These are phyloP conservation scores for Bhutanitis thaidina DNA, from an alignment of 2,888 invertebrate species.

Conservation along the genomic window DNA sequence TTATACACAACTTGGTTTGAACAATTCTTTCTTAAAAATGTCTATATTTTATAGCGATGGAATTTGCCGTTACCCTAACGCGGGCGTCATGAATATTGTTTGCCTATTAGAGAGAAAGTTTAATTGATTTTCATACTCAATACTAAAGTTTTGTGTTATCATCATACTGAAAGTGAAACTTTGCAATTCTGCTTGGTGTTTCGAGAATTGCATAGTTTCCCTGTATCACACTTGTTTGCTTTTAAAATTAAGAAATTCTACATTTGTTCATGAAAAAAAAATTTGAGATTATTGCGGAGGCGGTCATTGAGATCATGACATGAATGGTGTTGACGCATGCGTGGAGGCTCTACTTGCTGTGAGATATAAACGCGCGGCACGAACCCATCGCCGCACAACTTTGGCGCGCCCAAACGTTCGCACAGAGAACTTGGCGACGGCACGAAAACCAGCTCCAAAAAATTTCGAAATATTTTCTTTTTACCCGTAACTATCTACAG, in stretches of 20 bases:
- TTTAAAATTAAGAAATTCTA: too few species aligned
- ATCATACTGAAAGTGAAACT: too few species aligned
- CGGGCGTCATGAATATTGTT: neutral
- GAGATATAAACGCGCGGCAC: constrained; percentile 69
- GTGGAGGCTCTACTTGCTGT: constrained; percentile 35
- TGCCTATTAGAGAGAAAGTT: neutral
- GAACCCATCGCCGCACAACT: constrained; percentile 65
- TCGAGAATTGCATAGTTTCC: too few species aligned
- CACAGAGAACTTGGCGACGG: constrained; percentile 53
- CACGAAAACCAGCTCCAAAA: constrained; percentile 32
- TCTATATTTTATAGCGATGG: too few species aligned
- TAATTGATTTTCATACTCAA: neutral
- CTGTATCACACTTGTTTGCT: too few species aligned
- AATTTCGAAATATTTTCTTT: constrained; percentile 24
- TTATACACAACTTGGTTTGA: too few species aligned
- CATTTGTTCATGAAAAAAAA: constrained; percentile 19
- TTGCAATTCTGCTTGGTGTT: too few species aligned
- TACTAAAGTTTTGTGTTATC: neutral
- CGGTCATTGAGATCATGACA: constrained; percentile 66
- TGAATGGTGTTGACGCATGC: constrained; percentile 62
- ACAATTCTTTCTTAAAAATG: neutral
- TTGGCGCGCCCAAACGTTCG: constrained; percentile 70
- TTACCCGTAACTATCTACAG: constrained; percentile 28
- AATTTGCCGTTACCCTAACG: neutral
- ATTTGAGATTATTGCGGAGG: constrained; percentile 55